Conservation (phyloP, 2,113 vertebrate species). For the Oncorhynchus masou region DNA sequence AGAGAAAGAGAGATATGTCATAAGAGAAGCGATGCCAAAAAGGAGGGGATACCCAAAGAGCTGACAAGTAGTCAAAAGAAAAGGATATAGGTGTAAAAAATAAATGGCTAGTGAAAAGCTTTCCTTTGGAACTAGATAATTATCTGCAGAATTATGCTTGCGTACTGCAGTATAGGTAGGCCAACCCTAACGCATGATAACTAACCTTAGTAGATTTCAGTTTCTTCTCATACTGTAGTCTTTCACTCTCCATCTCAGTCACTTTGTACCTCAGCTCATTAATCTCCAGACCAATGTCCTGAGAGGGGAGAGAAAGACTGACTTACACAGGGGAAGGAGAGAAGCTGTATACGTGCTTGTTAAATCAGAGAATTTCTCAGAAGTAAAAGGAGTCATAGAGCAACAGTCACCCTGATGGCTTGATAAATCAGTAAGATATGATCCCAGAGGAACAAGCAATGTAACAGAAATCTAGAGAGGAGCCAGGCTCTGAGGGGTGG, state of each 20-base stretch:
- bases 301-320: conserved; percentile 8
- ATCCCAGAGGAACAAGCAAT: too few relatives aligned
- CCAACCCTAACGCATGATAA: conserved; percentile 5
- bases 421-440: too few relatives aligned
- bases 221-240: conserved; percentile 92
- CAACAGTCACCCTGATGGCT: too few relatives aligned
- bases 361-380: too few relatives aligned
- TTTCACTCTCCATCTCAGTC: conserved; percentile 89
- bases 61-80: neutral
- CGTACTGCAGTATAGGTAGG: neutral
- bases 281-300: conserved; percentile 91
- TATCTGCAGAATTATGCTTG: neutral
- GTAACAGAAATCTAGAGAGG: too few relatives aligned
- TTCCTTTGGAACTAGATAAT: neutral
- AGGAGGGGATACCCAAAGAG: conserved; percentile 18
- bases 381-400: too few relatives aligned
- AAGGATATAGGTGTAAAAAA: neutral
- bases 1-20: conserved; percentile 52
- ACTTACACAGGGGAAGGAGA: neutral
- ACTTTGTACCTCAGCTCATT: conserved; percentile 85
- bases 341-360: too few relatives aligned
- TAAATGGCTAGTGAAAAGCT: neutral
- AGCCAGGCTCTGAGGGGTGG: too few relatives aligned
- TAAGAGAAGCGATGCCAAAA: conserved; percentile 43
- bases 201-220: conserved; percentile 93